A percentile compares a stretch with the other conserved stretches of the same genome.
These are phyloP conservation scores for Cebus imitator DNA, from an alignment of 2,113 vertebrate species.

Conservation along the genomic window DNA sequence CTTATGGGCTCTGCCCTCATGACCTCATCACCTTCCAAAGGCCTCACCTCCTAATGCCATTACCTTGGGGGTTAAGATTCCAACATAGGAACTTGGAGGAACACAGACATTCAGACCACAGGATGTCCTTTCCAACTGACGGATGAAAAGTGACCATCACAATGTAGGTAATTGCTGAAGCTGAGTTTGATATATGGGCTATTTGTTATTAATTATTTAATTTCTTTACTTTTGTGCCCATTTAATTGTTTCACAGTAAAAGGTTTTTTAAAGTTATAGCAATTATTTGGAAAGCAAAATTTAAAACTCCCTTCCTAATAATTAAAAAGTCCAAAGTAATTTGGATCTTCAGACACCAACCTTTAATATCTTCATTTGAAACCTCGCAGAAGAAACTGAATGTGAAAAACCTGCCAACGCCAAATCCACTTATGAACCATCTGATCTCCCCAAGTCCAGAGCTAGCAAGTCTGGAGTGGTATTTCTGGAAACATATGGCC, in stretches of 20 bases:
- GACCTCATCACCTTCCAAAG: neutral
- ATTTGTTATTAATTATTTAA: neutral
- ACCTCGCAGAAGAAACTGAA: neutral
- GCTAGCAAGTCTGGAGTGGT: neutral
- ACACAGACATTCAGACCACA: too few relatives aligned
- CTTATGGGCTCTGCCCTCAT: neutral
- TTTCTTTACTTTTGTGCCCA: neutral
- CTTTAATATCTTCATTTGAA: neutral
- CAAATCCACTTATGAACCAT: neutral
- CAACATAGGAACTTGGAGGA: too few relatives aligned
- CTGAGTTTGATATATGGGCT: rapidly evolving
- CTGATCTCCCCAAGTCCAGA: neutral
- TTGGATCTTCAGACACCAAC: neutral
- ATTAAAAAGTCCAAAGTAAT: neutral
- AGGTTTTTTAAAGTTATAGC: neutral
- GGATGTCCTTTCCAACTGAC: too few relatives aligned
- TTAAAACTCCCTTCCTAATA: neutral
- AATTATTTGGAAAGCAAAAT: neutral
- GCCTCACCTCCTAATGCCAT: too few relatives aligned
- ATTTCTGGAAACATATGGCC: neutral
- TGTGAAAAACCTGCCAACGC: neutral
- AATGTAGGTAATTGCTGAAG: rapidly evolving
- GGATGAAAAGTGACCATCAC: rapidly evolving
- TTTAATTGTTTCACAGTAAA: neutral
- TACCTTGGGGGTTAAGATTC: neutral